A percentile compares a stretch with the other conserved stretches of the same genome.
Evolutionary conservation across 2,888 invertebrate species (phyloP).

Genomic region (Malthinus seriepunctatus): DNA sequence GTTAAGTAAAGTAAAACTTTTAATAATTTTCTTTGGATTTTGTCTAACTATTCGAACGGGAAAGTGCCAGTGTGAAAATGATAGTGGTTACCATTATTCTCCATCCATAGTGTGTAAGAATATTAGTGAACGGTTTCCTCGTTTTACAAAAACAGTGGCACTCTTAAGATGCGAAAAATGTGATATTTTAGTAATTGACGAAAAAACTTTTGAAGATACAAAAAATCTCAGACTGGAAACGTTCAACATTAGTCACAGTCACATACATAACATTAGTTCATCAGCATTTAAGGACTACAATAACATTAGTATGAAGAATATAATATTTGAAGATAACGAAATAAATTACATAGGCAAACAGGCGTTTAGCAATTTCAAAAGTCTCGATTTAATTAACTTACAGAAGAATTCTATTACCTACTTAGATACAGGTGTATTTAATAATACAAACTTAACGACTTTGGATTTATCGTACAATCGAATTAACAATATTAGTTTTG

Average conservation of each 20-base stretch:
- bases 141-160: background rate
- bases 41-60: too few relatives aligned
- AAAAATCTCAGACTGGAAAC: background rate
- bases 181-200: background rate
- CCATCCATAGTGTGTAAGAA: background rate
- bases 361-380: constrained; percentile 4
- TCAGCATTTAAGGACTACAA: constrained; percentile 3
- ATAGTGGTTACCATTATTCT: background rate
- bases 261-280: constrained; percentile 7
- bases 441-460: constrained; percentile 1
- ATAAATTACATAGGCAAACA: constrained; percentile 8
- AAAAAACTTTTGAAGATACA: background rate
- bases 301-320: background rate
- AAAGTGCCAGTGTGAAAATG: constrained; percentile 10
- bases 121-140: constrained; percentile 1
- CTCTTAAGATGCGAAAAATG: constrained; percentile 8
- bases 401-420: background rate
- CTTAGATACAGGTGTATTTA: constrained; percentile 2
- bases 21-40: too few relatives aligned
- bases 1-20: too few relatives aligned
- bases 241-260: constrained; percentile 9
- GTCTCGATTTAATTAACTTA: constrained; percentile 6
- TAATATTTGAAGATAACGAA: constrained; percentile 9
- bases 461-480: constrained; percentile 8
- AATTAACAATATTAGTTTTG: background rate